Percentiles rank a stretch among this genome's conserved stretches.
Evolutionary conservation across 2,113 vertebrate species (phyloP).

Genomic region (Plestiodon gilberti): DNA sequence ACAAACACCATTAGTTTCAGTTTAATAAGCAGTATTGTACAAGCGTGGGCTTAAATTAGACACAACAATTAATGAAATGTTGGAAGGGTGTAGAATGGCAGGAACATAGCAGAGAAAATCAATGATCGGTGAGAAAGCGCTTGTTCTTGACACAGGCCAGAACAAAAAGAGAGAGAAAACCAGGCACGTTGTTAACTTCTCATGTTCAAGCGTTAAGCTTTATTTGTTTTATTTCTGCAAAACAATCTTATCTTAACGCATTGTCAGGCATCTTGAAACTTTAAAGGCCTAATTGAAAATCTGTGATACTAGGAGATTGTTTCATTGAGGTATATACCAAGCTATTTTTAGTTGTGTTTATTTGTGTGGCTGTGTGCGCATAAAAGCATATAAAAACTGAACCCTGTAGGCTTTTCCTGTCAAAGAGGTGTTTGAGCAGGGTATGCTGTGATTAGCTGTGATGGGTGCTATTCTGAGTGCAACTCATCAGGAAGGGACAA

Average conservation of each 20-base stretch:
- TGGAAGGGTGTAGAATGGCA: background rate
- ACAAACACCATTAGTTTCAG: background rate
- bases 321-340: slow-evolving; percentile 28
- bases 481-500: slow-evolving; percentile 14
- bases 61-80: background rate
- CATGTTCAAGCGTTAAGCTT: background rate
- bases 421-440: slow-evolving; percentile 35
- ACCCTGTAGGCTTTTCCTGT: slow-evolving; percentile 31
- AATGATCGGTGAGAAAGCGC: background rate
- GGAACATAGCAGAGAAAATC: background rate
- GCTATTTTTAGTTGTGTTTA: slow-evolving; percentile 44
- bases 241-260: background rate
- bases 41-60: slow-evolving; percentile 9
- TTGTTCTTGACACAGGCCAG: background rate
- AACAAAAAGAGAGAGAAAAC: background rate
- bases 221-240: slow-evolving; percentile 22
- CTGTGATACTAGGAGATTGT: slow-evolving; percentile 7
- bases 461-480: slow-evolving; percentile 6
- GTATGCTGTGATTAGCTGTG: slow-evolving; percentile 31
- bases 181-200: background rate
- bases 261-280: background rate
- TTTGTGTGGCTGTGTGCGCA: slow-evolving; percentile 17
- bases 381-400: slow-evolving; percentile 48
- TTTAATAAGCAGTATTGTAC: background rate
- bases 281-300: slow-evolving; percentile 38